Evolutionary conservation across 37 sponge, comb jelly and placozoan genomes (phyloP), one percentile per base, ranked within the genome.

Genomic region (Oscarella lobularis): DNA sequence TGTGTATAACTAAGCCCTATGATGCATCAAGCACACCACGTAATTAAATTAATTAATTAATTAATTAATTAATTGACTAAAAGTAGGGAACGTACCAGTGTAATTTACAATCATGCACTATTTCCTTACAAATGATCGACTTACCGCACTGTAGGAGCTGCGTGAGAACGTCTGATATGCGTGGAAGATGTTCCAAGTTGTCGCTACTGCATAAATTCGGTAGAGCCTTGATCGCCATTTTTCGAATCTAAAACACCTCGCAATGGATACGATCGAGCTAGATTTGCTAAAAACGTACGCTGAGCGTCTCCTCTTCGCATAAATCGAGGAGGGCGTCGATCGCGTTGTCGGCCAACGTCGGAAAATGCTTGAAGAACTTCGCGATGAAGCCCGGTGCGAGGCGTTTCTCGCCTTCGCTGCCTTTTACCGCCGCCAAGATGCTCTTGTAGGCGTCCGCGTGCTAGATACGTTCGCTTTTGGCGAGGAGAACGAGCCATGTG

Each of bases 71-170:
- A n/a, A n/a, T n/a, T n/a, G n/a, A n/a, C n/a, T n/a, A n/a, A n/a
- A n/a, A n/a, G n/a, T n/a, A n/a, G n/a, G n/a, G n/a, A n/a, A n/a
- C n/a, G n/a, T n/a, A n/a, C n/a, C n/a, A n/a, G n/a, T n/a, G n/a
- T n/a, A n/a, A n/a, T n/a, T n/a, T n/a, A n/a, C n/a, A n/a, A n/a
- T n/a, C n/a, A n/a, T n/a, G n/a, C n/a, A n/a, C n/a, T n/a, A n/a
- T n/a, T n/a, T n/a, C n/a, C n/a, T n/a, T n/a, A n/a, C n/a, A 48
- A 20, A 48, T 48, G 20, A 48, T 48, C 60, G 14, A 48, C 9
- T 48, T 48, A 48, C 60, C 20, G 60, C 60, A 48, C 60, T 68
- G 71, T 35, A 68, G 71, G 5, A 68, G 71, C 71, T 68, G 71
- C 6, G 71, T 14, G 5, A 68, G 31, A 5, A 68, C 71, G 31